Evolutionary conservation across 2,113 vertebrate genomes (phyloP), one percentile per base, ranked within the genome.

Genomic region (Embiotoca jacksoni): DNA sequence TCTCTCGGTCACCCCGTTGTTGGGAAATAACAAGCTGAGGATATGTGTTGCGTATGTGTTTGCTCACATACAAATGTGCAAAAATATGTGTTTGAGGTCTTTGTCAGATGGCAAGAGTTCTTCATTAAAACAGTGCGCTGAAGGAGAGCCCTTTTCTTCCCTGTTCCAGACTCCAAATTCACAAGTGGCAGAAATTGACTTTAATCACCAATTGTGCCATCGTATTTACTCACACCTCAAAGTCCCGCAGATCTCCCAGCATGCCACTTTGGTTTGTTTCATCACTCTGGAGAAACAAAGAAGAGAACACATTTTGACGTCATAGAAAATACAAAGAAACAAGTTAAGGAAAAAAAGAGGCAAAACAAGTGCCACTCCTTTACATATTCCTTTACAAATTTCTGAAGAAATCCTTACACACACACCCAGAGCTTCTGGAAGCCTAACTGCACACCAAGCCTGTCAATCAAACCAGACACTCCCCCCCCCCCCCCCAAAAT

Each of bases 251-350:
- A 84, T 72, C 61, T 65, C 35, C 36, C 82, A 68, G 79, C 62
- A 74, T 68, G 63, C 70, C 55, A 11, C 78, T 79, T 79, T 80
- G 72, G 82, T 75, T 44, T 3, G 54, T 67, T 79, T 78, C 80
- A 62, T 82, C 71, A 49, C 78, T 76, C 11, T 5, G 52, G 54
- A 67, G 36, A 62, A 64, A 72, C 13, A 0, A 3, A 35, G 44
- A 54, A 64, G 11, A 5, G 35, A 46, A 56, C 47, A 10, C n/a
- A 4, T 53, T 54, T 59, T 23, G 23, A 23, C 23, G 1, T 23
- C 23, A 23, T 59, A 44, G 7, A 65, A 56, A 67, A 69, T 23
- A 60, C 30, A 71, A 50, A 72, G 41, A 39, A 41, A 46, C 0
- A 8, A 65, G 44, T 72, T 33, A 23, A 75, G 53, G 78, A 52